Base-by-base conservation (phyloP, 1,140 invertebrate species). In the Conopomorpha cramerella region DNA sequence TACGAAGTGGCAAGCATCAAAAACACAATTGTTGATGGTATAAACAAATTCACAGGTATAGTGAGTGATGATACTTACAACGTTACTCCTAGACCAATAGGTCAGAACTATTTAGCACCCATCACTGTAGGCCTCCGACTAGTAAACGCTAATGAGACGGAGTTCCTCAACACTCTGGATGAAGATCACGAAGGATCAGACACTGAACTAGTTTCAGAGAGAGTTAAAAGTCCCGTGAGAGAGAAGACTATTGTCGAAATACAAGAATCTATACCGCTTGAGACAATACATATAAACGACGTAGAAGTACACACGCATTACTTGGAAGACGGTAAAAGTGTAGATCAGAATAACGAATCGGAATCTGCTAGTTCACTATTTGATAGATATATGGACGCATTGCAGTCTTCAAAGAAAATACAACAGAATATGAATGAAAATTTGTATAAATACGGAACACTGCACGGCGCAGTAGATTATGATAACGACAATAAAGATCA, bases 191-290 rank as follows among this genome's bases (percentile, higher is more conserved):
- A 68, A 30, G 38, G 45, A 10, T 59, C 71, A 2, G 66, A 76
- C 14, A 74, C 55, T 46, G 67, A 73, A 45, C 38, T 61, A 14
- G 34, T 67, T 16, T 14, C 50, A 19, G 46, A 65, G 25, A 58
- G 49, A 13, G 56, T 66, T 8, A 28, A 55, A 40, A 57, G 46
- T 19, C 58, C 61, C 2, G 35, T 47, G 8, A 55, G 51, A 34
- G 71, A 72, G 18, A 78, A 70, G 32, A 81, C 79, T 11, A 55
- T 77, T 26, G 79, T 84, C 0, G 81, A 84, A 64, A 61, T 84
- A 14, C 82, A 84, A 46, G 73, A 84, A 51, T 84, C 81, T 2
- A 61, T 84, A 14, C 80, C 80, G 4, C 51, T 78, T 34, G 59
- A 62, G 29, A 76, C 71, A 41, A 76, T 62, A 15, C 67, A 76